Evolutionary conservation across 2,888 invertebrate genomes (phyloP), one percentile per base, ranked within the genome.

Genomic region (Eupithecia inturbata): DNA sequence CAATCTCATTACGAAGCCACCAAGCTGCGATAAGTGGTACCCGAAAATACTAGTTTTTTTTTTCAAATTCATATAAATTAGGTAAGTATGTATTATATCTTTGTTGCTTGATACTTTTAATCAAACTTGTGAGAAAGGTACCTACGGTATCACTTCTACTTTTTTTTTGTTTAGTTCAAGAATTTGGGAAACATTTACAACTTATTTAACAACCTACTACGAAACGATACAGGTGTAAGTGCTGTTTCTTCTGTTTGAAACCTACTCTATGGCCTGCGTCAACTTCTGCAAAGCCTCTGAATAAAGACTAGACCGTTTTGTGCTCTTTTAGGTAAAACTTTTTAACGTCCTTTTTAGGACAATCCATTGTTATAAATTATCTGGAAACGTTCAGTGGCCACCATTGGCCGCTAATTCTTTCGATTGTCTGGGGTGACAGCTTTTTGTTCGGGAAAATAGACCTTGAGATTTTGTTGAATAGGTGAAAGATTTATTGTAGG

Each of bases 271-370:
- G 70, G 80, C 79, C 79, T 77, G 80, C 84, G 88, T 88, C 88
- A 89, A 87, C 86, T 89, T 85, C 78, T 82, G 87, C 87, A 88
- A 89, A 88, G 87, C 87, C 86, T 87, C 85, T 86, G 88, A 88
- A 89, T 89, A 87, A 87, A 87, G 85, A 87, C 83, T 83, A 82
- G 83, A 84, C 80, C 81, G 84, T 86, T n/a, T 89, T 85, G 87
- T 84, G 85, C 85, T 86, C 83, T 85, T 89, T 87, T 82, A 79
- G 77, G 76, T 77, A 77, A 77, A 85, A 87, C 82, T 85, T 88
- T 87, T 84, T 83, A 84, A 82, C 82, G 82, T 77, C 77, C 73
- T 78, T 82, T 84, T 82, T 79, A 75, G 75, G 79, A 81, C 79
- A 77, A 70, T 78, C 78, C 77, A 79, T 82, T 78, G 79, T 81